Percentiles rank a stretch among this genome's conserved stretches.
Conservation (phyloP, 2,797 vertebrate species). For the Notamacropus eugenii region DNA sequence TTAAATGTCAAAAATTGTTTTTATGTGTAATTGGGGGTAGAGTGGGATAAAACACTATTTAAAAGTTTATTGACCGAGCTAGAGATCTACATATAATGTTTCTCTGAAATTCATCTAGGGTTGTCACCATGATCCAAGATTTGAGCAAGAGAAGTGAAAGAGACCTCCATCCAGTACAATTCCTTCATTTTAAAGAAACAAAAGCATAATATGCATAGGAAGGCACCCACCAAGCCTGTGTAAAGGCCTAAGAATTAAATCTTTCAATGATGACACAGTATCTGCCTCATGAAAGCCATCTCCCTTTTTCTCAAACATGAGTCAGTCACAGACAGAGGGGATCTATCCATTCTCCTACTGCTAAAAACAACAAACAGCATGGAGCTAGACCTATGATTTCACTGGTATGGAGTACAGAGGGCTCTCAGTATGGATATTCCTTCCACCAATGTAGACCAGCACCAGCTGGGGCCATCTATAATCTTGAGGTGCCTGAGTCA, state of each 20-base stretch:
- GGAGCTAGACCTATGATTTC: not conserved
- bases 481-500: not conserved
- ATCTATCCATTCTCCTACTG: constrained; percentile 25
- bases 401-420: not conserved
- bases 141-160: not conserved
- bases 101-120: not conserved
- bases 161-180: not conserved
- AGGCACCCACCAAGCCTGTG: not conserved
- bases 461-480: not conserved
- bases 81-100: not conserved
- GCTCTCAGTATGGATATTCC: not conserved
- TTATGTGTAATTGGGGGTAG: not conserved
- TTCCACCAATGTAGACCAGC: not conserved
- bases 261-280: not conserved
- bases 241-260: not conserved
- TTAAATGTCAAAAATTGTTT: not conserved
- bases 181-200: not conserved
- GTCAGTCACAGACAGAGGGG: constrained; percentile 38
- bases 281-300: not conserved
- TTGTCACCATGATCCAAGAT: not conserved
- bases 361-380: constrained; percentile 46
- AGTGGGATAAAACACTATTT: not conserved
- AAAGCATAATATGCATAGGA: not conserved
- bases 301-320: constrained; percentile 41
- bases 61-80: not conserved